Percentiles rank a stretch among this genome's conserved stretches.
Evolutionary conservation across 2,797 vertebrate genomes (phyloP).

Genomic region (Clarias pachynema): DNA sequence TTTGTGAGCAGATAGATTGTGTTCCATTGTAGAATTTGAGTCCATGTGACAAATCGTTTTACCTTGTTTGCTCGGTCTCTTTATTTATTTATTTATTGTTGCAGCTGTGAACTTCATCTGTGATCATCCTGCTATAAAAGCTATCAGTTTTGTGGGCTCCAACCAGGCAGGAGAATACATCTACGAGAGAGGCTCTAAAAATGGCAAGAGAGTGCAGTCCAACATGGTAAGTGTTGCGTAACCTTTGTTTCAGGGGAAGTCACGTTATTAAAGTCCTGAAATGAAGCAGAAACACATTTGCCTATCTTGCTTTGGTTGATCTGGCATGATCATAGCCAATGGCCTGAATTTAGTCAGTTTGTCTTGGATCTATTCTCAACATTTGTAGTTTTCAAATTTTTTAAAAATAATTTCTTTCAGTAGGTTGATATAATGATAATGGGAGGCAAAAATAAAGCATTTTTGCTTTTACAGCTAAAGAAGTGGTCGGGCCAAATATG

Average conservation of each 20-base stretch:
- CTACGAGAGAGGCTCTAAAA: constrained; percentile 90
- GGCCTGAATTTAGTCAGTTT: neutral
- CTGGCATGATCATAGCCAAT: neutral
- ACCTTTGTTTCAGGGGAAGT: neutral
- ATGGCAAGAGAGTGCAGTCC: constrained; percentile 95
- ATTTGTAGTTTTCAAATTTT: neutral
- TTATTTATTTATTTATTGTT: constrained; percentile 62
- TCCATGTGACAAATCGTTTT: neutral
- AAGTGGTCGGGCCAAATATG: neutral
- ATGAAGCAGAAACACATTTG: neutral
- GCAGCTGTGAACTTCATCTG: constrained; percentile 96
- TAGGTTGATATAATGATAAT: neutral
- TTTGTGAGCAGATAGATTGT: neutral
- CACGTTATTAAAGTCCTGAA: neutral
- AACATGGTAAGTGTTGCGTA: constrained; percentile 87
- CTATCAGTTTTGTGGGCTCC: constrained; percentile 98
- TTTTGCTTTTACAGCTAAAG: neutral
- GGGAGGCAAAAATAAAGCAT: neutral
- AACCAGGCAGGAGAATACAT: constrained; percentile 96
- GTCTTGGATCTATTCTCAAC: neutral
- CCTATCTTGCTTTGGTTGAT: neutral
- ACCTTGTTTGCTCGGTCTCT: neutral
- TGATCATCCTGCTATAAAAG: constrained; percentile 94
- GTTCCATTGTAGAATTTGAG: neutral
- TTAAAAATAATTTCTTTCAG: neutral